Evolutionary conservation across 1,140 invertebrate species (phyloP), one percentile per base, ranked within the genome.

Genomic region (Oncopeltus fasciatus): DNA sequence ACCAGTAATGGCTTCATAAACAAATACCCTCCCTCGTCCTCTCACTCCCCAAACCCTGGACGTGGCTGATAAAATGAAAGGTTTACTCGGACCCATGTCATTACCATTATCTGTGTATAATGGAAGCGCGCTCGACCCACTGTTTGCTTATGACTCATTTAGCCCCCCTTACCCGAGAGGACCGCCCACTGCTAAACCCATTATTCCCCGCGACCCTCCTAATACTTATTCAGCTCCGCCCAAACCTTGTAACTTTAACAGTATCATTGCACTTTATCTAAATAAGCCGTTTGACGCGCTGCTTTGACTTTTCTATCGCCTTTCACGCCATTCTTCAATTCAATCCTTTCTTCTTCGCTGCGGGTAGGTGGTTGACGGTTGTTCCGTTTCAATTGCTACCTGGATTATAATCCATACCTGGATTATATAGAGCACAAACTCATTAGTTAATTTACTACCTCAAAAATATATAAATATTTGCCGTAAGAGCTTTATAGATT

Each of bases 231-330:
- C 49, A 53, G 24, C 20, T 24, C 49, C 49, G 49, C 49, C 49
- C 49, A 53, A 53, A 24, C 49, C 49, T 53, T 53, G 49, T 53
- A 53, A 53, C 49, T 53, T 53, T 24, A 53, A 53, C 49, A 26
- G 49, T 53, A 53, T 53, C 49, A 53, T 53, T 53, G 18, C 49
- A 53, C 49, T 53, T 53, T 53, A 53, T 53, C 49, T 53, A 53
- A 53, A 53, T 53, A 53, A 53, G 20, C 24, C 49, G 18, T 53
- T 53, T 53, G 20, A 53, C 21, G 49, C 21, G 49, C 18, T 24
- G 49, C 14, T 53, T 14, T 53, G 49, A 53, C 49, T 53, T 53
- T 53, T 53, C 20, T 24, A 53, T 53, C 24, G 20, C 49, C 44
- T 46, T 53, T 53, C 49, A 53, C 49, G 26, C 49, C 49, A 8